phyloP scores from a whole-genome alignment of 2,797 vertebrate genomes.

The Chiloscyllium punctatum region DNA sequence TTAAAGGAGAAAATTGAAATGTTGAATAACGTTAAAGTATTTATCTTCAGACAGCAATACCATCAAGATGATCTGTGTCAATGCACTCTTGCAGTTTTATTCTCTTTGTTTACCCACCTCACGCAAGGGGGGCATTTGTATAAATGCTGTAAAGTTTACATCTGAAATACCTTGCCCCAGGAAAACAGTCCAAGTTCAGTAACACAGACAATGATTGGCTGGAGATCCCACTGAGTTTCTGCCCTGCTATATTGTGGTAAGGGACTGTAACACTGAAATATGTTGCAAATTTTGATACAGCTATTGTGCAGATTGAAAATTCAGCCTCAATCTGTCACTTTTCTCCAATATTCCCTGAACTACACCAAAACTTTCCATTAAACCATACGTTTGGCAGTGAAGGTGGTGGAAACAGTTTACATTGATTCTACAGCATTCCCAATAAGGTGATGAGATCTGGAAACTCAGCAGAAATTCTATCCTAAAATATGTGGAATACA shows the following conservation, averaged over 20 bases:
- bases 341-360: not conserved
- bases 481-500: not conserved
- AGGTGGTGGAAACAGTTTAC: not conserved
- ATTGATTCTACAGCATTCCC: not conserved
- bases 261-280: not conserved
- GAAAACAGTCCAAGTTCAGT: not conserved
- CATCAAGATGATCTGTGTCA: not conserved
- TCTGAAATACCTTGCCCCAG: not conserved
- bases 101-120: not conserved
- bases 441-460: not conserved
- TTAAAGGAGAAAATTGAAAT: not conserved
- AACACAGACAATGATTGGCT: not conserved
- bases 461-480: not conserved
- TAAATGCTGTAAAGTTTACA: not conserved
- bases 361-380: not conserved
- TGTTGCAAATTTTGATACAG: not conserved
- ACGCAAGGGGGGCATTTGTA: not conserved
- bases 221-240: not conserved
- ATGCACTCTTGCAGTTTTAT: not conserved
- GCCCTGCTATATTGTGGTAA: not conserved
- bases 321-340: not conserved
- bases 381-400: not conserved
- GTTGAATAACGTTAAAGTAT: not conserved
- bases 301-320: not conserved
- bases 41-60: not conserved